Conservation (phyloP, 2,888 invertebrate species). For the Drosophila falleni region DNA sequence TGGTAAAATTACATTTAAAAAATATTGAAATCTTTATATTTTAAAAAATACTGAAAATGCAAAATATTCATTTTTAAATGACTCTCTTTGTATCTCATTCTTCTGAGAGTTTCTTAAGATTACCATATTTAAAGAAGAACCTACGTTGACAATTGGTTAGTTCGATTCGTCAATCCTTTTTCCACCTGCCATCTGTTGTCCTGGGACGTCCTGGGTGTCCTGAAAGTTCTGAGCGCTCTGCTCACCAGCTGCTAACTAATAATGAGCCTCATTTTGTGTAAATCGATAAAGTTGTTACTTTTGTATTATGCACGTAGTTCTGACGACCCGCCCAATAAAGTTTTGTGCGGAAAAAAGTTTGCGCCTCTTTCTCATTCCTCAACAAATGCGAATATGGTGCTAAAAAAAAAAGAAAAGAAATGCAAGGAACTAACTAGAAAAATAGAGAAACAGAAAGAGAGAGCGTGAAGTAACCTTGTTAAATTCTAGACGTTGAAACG, state of each 20-base stretch:
- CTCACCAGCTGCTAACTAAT: constrained; percentile 67
- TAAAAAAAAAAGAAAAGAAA: background rate
- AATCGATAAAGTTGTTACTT: constrained; percentile 80
- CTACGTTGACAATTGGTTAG: constrained; percentile 4
- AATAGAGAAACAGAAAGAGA: background rate
- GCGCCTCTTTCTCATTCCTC: constrained; percentile 32
- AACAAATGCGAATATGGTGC: constrained; percentile 9
- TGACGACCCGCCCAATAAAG: constrained; percentile 51
- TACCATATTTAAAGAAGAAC: background rate
- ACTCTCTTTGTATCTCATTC: background rate
- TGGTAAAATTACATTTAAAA: background rate
- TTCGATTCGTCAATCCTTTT: constrained; percentile 3
- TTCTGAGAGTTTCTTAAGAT: background rate
- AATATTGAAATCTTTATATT: too few relatives aligned
- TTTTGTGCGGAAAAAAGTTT: constrained; percentile 64
- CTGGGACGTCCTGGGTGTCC: constrained; percentile 14
- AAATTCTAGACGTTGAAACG: constrained; percentile 12
- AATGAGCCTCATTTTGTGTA: constrained; percentile 77
- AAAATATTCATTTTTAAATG: background rate
- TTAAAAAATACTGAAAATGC: background rate
- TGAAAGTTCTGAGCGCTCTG: constrained; percentile 21
- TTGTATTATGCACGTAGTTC: constrained; percentile 60
- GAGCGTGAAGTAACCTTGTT: background rate
- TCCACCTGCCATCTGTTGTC: constrained; percentile 25
- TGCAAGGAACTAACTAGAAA: background rate